These are phyloP conservation scores for Chlorospingus semifuscus DNA, from an alignment of 2,797 vertebrate species.

Conservation along the genomic window DNA sequence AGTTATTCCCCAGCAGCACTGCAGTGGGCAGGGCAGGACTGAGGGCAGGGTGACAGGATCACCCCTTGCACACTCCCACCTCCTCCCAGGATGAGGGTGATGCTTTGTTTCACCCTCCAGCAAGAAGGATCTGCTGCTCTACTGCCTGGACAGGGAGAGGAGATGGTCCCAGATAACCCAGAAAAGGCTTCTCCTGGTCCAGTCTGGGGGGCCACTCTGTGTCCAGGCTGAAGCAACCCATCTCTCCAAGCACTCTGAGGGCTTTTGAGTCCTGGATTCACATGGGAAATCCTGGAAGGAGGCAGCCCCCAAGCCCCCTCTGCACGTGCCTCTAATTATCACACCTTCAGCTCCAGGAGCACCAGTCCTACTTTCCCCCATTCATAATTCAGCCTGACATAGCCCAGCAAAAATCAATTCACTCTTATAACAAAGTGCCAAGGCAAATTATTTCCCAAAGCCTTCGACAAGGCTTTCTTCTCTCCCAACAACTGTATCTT, in stretches of 20 bases:
- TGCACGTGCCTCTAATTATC: not conserved
- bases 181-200: not conserved
- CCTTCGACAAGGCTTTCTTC: not conserved
- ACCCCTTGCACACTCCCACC: not conserved
- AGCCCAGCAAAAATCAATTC: constrained; percentile 71
- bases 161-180: not conserved
- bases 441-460: constrained; percentile 65
- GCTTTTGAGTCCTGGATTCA: not conserved
- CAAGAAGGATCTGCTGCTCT: not conserved
- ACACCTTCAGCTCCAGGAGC: not conserved
- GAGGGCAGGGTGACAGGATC: not conserved
- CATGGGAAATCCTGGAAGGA: not conserved
- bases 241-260: not conserved
- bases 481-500: constrained; percentile 5
- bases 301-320: not conserved
- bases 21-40: not conserved
- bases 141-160: not conserved
- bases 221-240: not conserved
- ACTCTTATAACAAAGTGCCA: constrained; percentile 68
- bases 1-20: not conserved
- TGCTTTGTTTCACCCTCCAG: not conserved
- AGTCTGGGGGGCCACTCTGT: not conserved
- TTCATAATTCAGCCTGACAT: constrained; percentile 68
- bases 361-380: not conserved
- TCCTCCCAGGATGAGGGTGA: not conserved